Evolutionary conservation across 2,888 invertebrate species (phyloP), one percentile per base, ranked within the genome.

Genomic region (Nephrocerus scutellatus): DNA sequence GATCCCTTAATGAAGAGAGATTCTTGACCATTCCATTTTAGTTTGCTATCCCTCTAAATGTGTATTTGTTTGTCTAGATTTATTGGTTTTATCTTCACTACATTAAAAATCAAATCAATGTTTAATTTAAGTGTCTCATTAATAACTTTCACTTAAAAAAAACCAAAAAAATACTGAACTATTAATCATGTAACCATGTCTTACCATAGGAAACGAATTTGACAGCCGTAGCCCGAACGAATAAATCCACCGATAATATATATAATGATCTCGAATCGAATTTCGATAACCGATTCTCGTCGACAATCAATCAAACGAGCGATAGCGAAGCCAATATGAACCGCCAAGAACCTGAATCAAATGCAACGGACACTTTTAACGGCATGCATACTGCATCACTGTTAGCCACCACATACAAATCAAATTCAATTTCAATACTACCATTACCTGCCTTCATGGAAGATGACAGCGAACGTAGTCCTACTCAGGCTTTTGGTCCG

Each of bases 401-500:
- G n/a, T n/a, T n/a, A n/a, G n/a, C n/a, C n/a, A n/a, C n/a, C n/a
- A n/a, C n/a, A n/a, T n/a, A 48, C 25, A 59, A 59, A 38, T 43
- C 48, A 0, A 54, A 53, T 20, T 42, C 54, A 5, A 54, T 57
- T 9, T 44, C 55, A 1, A 39, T 57, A 30, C n/a, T n/a, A n/a
- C 56, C 57, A 22, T 41, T 65, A 42, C 59, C 64, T 5, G 59
- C 63, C 22, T 65, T 63, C 23, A 41, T 61, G 42, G 64, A 64
- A 44, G 50, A 55, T 3, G 63, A 65, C 10, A 62, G 63, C 3
- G 60, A 65, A 29, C 60, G 62, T 5, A 59, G 67, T 51, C 59
- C 69, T 16, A 60, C 64, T 1, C 71, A 70, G 41, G 73, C 73
- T 0, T 75, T 75, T 52, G 75, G 75, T 0, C 74, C 74, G 0